phyloP scores from a whole-genome alignment of 2,888 invertebrate genomes.

The Drosophila picticornis region DNA sequence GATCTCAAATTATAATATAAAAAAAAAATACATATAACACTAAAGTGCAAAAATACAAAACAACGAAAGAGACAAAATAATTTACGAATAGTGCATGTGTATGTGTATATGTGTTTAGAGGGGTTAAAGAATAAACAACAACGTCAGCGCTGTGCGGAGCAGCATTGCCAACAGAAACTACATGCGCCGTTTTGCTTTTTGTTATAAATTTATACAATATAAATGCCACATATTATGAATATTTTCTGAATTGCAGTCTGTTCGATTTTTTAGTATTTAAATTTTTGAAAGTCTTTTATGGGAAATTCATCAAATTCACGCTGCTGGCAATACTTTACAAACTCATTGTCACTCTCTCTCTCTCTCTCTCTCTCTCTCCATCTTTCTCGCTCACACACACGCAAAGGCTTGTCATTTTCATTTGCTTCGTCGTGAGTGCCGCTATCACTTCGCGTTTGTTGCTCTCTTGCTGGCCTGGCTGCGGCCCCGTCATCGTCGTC shows the following conservation, averaged over 20 bases:
- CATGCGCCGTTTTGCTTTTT: conserved; percentile 37
- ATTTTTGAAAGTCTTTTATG: conserved; percentile 25
- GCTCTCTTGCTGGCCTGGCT: conserved; percentile 71
- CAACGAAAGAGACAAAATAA: conserved; percentile 11
- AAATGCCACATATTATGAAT: not conserved
- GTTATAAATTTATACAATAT: not conserved
- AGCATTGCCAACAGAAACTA: conserved; percentile 71
- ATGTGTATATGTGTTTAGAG: conserved; percentile 39
- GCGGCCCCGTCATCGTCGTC: conserved; percentile 71
- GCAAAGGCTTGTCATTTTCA: conserved; percentile 50
- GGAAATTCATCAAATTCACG: conserved; percentile 22
- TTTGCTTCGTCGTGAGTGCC: conserved; percentile 61
- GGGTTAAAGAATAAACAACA: conserved; percentile 70
- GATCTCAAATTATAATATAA: not conserved
- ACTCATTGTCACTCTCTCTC: conserved; percentile 29
- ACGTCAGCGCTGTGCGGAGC: conserved; percentile 50
- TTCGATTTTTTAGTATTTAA: not conserved
- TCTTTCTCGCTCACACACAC: conserved; percentile 42
- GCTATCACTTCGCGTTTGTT: conserved; percentile 57
- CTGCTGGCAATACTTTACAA: conserved; percentile 63
- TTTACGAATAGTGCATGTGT: conserved; percentile 37
- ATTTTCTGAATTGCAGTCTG: not conserved
- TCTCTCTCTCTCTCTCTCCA: conserved; percentile 28
- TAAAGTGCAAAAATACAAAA: not conserved
- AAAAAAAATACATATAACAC: not conserved